Evolutionary conservation across 2,797 vertebrate genomes (phyloP).

Genomic region (Spinus olivaceus): DNA sequence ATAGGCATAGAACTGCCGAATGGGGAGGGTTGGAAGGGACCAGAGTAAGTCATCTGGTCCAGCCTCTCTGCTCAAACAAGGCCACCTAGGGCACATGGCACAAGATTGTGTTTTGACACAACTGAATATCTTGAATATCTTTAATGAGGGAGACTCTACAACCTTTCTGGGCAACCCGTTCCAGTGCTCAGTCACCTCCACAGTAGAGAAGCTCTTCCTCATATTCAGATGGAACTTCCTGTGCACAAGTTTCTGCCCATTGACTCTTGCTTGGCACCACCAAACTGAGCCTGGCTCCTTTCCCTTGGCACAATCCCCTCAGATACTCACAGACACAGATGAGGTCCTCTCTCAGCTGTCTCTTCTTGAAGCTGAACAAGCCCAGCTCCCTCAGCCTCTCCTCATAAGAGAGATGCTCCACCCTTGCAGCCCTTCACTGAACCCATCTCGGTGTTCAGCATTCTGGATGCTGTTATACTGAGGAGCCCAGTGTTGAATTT

Average conservation of each 20-base stretch:
- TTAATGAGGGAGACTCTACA: background rate
- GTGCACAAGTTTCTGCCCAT: background rate
- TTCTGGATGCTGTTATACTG: background rate
- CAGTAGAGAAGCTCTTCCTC: background rate
- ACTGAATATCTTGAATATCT: background rate
- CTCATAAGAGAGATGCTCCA: background rate
- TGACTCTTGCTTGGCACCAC: background rate
- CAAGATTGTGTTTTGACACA: background rate
- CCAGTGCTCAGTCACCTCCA: background rate
- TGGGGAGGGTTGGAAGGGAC: background rate
- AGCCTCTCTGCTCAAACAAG: background rate
- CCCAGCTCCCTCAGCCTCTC: background rate
- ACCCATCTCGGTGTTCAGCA: accelerated
- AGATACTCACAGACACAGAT: background rate
- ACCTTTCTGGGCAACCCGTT: background rate
- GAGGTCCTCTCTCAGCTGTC: accelerated
- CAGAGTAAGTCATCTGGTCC: background rate
- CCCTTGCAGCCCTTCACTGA: accelerated
- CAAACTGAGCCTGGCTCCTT: background rate
- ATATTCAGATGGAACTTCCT: background rate
- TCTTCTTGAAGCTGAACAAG: background rate
- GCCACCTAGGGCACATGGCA: background rate
- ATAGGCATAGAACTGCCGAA: background rate
- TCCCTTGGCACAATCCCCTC: background rate
- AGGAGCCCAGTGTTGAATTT: background rate